Evolutionary conservation across 2,113 vertebrate species (phyloP), one percentile per base, ranked within the genome.

Genomic region (Nesogale talazaci): DNA sequence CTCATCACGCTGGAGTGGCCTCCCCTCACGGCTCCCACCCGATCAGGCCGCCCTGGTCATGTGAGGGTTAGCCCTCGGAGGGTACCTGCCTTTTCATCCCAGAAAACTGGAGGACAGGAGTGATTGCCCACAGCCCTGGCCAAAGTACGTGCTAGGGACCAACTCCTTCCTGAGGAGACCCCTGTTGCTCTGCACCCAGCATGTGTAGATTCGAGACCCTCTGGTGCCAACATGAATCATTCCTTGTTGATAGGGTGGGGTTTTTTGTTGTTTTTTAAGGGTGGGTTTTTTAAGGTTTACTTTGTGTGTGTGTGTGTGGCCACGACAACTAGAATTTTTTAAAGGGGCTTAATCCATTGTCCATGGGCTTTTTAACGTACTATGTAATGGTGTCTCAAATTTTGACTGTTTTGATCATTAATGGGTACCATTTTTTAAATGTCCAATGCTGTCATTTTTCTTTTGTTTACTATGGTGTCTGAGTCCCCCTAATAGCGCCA

Each of bases 401-500:
- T 94, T 86, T 86, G 94, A 94, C 88, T 90, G 63, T 93, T 92
- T 88, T 83, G 59, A 40, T 92, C 63, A 90, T 95, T 94, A 90
- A 95, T 94, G 78, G 95, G 92, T 97, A 90, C 95, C 95, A 81
- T 95, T 90, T 96, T 36, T 86, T 92, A 93, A 88, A 79, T 11
- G 17, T 61, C 25, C 31, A 90, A 88, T 75, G 63, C 46, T 93
- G 12, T 91, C 25, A 36, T 31, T 87, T 93, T 95, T 88, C 90
- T 94, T 61, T 46, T n/a, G n/a, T 94, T 89, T 72, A 83, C 69
- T 9, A 83, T 86, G 96, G 95, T 97, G 92, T 96, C 96, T 95
- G 76, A 94, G 97, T 93, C 97, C 96, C 97, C 98, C 97, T 97
- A 97, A 97, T 96, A 8, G 29, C 2, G 25, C 63, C 59, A 19